Evolutionary conservation across 2,113 vertebrate genomes (phyloP).

Genomic region (Bettongia penicillata): DNA sequence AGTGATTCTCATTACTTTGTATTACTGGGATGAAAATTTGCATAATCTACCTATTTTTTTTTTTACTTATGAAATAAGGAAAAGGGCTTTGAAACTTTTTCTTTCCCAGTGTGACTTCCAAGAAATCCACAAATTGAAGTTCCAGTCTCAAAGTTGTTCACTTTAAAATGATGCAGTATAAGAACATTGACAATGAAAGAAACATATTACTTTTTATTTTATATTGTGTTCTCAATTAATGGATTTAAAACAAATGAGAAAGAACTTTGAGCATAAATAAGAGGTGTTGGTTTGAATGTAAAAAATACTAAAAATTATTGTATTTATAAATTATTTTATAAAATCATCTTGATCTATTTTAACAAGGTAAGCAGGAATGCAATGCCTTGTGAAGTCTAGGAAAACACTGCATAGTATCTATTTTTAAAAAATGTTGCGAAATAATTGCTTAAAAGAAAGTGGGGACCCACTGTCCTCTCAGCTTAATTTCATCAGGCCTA

Average conservation of each 20-base stretch:
- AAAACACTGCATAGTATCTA: slow-evolving; percentile 71
- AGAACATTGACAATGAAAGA: slow-evolving; percentile 64
- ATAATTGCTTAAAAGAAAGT: slow-evolving; percentile 6
- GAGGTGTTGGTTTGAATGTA: slow-evolving; percentile 62
- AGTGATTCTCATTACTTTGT: neutral
- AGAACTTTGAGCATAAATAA: slow-evolving; percentile 81
- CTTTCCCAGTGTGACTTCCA: slow-evolving; percentile 39
- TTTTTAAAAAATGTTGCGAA: slow-evolving; percentile 33
- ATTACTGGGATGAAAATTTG: slow-evolving; percentile 40
- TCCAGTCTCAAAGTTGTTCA: slow-evolving; percentile 73
- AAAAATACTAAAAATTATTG: slow-evolving; percentile 71
- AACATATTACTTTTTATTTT: slow-evolving; percentile 56
- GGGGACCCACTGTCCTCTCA: slow-evolving; percentile 41
- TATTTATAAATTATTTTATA: slow-evolving; percentile 70
- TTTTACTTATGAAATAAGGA: slow-evolving; percentile 15
- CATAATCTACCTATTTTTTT: slow-evolving; percentile 15
- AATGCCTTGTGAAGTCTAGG: slow-evolving; percentile 59
- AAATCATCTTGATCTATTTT: slow-evolving; percentile 73
- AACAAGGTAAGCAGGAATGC: slow-evolving; percentile 70
- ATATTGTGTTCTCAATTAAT: slow-evolving; percentile 73
- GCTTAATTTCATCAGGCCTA: slow-evolving; percentile 15
- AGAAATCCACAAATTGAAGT: slow-evolving; percentile 77
- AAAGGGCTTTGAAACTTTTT: slow-evolving; percentile 32
- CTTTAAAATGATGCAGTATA: slow-evolving; percentile 70
- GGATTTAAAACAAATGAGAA: slow-evolving; percentile 80